Base-by-base conservation (phyloP, 1,140 invertebrate genomes). In the Eriocheir sinensis region DNA sequence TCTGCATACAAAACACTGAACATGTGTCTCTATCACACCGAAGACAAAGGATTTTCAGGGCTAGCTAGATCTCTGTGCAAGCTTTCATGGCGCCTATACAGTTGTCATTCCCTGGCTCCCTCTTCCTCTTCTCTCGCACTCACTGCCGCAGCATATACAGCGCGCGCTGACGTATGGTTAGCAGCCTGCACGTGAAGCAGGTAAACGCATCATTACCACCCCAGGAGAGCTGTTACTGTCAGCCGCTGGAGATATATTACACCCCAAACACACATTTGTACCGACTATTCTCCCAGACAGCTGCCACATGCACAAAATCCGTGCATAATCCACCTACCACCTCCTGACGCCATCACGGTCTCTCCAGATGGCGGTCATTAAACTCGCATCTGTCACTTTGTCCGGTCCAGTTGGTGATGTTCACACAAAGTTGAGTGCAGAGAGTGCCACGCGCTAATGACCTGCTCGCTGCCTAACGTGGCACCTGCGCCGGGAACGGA, bases 351-450 rank as follows among this genome's bases (percentile, higher is more conserved):
- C 60, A 72, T 72, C 60, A 72, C 60, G n/a, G 60, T 72, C 60
- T 72, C 60, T n/a, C 60, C 60, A 72, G 60, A 72, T n/a, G 60
- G 60, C 60, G 60, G 60, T 72, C 60, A 72, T 72, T 72, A 72
- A 72, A 72, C 60, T 72, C 60, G 60, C 60, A 72, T 72, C 60
- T 72, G 60, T 72, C 60, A 72, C 60, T 72, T 72, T 72, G 60
- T 72, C 60, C n/a, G 60, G 60, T 72, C 60, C 60, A 72, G 60
- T 72, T 72, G 60, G 17, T 72, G 27, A 72, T 72, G 60, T 72
- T 72, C 60, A 72, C 60, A 72, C 60, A n/a, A 72, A 72, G 60
- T 72, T 72, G 60, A 72, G 60, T 72, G 60, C 60, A 72, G 60
- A 72, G 60, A 72, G 60, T 72, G 4, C 60, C 60, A n/a, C 6